These are phyloP conservation scores for Drosophila azteca DNA, from an alignment of 1,140 invertebrate genomes.

Conservation along the genomic window DNA sequence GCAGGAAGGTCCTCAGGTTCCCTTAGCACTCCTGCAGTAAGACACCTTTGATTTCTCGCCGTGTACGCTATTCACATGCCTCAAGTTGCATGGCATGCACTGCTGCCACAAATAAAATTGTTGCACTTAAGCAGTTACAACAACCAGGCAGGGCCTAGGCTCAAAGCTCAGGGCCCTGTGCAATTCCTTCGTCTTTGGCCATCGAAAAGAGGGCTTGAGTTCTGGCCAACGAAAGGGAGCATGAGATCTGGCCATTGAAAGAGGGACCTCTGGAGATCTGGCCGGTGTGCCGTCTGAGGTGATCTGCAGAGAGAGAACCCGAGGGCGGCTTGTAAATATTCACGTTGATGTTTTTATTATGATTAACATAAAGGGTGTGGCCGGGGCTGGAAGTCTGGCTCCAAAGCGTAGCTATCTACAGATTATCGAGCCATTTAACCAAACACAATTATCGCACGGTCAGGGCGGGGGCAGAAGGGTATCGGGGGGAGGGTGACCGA, in stretches of 20 bases:
- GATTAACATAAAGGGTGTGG: conserved; percentile 69
- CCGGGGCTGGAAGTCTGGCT: conserved; percentile 14
- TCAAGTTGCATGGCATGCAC: conserved; percentile 65
- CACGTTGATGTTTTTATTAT: conserved; percentile 79
- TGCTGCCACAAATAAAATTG: conserved; percentile 75
- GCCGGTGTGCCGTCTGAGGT: conserved; percentile 1
- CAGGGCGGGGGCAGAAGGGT: not conserved
- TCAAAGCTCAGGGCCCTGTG: conserved; percentile 13
- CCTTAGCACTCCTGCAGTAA: too few species aligned
- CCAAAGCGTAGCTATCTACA: conserved; percentile 33
- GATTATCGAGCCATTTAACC: conserved; percentile 62
- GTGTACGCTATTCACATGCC: conserved; percentile 55
- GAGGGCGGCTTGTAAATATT: conserved; percentile 71
- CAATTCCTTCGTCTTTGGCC: not conserved
- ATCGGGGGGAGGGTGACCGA: not conserved
- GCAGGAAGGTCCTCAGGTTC: too few species aligned
- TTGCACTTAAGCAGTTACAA: conserved; percentile 74
- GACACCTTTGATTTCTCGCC: conserved; percentile 1
- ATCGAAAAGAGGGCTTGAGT: not conserved
- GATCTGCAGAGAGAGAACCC: conserved; percentile 31
- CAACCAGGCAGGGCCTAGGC: conserved; percentile 32
- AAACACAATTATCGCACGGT: conserved; percentile 53
- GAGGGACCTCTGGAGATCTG: not conserved
- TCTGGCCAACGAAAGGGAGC: too few species aligned
- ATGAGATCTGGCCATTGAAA: too few species aligned